A percentile compares a stretch with the other conserved stretches of the same genome.
phyloP scores from a whole-genome alignment of 2,888 invertebrate species.

The Sphaerophoria taeniata region DNA sequence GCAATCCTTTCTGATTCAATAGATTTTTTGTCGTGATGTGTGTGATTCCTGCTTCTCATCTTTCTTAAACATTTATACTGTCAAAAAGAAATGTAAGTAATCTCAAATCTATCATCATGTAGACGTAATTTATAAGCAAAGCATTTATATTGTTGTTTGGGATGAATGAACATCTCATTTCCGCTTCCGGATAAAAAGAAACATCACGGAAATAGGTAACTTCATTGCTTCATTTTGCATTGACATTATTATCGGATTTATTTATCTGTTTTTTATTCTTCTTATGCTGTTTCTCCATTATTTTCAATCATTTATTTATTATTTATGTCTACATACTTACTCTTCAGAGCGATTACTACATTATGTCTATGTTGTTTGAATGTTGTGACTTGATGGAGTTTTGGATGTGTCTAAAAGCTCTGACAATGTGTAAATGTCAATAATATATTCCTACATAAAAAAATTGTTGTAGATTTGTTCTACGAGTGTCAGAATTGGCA shows the following conservation, averaged over 20 bases:
- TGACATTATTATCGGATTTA: slow-evolving; percentile 15
- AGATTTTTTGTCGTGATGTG: slow-evolving; percentile 8
- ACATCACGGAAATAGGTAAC: slow-evolving; percentile 39
- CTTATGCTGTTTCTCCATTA: not conserved
- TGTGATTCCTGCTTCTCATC: slow-evolving; percentile 37
- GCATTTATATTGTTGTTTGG: slow-evolving; percentile 37
- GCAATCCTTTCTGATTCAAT: slow-evolving; percentile 53
- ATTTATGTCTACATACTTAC: not conserved
- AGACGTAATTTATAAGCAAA: slow-evolving; percentile 20
- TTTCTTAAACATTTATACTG: slow-evolving; percentile 10
- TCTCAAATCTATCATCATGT: slow-evolving; percentile 16
- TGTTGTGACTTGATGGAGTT: too few species aligned
- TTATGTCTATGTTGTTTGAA: too few species aligned
- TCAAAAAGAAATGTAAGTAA: slow-evolving; percentile 47
- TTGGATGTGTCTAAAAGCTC: too few species aligned
- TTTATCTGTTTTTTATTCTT: not conserved
- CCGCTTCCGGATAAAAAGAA: slow-evolving; percentile 58
- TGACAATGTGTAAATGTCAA: too few species aligned
- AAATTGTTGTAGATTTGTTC: too few species aligned
- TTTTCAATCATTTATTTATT: not conserved
- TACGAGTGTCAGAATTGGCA: too few species aligned
- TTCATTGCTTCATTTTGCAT: slow-evolving; percentile 37
- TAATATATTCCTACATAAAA: too few species aligned
- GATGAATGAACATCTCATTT: slow-evolving; percentile 68
- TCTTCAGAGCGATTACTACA: not conserved